A percentile compares a stretch with the other conserved stretches of the same genome.
Conservation (phyloP, 64 coral and sea anemone species). For the Montipora foliosa region DNA sequence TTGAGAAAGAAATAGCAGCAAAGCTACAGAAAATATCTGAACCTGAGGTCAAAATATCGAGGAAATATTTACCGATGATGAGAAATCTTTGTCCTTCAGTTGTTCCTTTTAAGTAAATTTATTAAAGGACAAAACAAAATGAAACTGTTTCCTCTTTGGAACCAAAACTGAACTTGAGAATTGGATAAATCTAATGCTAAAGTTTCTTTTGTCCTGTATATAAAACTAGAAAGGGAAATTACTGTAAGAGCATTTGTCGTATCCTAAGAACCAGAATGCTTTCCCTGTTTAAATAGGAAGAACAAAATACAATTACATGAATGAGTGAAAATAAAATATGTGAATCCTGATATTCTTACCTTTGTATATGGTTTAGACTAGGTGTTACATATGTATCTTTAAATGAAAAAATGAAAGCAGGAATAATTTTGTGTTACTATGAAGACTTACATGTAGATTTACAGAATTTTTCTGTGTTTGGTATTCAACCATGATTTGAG, state of each 20-base stretch:
- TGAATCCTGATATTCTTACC: not conserved
- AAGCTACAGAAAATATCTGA: no score
- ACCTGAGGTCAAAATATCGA: no score
- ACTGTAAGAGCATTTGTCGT: slow-evolving; percentile 7
- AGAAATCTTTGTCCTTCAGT: not conserved
- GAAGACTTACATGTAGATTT: not conserved
- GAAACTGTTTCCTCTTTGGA: not conserved
- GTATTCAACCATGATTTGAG: no score
- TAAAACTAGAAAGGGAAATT: not conserved
- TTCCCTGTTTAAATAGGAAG: slow-evolving; percentile 1
- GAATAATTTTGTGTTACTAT: not conserved
- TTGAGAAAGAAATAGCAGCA: no score
- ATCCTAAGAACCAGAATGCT: slow-evolving; percentile 5
- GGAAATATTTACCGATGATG: not conserved
- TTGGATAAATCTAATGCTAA: no score
- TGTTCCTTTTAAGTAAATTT: not conserved
- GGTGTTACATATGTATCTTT: no score
- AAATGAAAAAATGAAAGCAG: no score
- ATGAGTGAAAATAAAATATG: not conserved
- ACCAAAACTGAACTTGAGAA: no score
- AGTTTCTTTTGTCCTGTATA: no score
- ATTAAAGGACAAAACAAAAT: not conserved
- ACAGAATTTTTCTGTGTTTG: no score
- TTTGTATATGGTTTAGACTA: no score
- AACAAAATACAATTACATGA: slow-evolving; percentile 4